Evolutionary conservation across 2,888 invertebrate genomes (phyloP).

Genomic region (Zonitis immaculata): DNA sequence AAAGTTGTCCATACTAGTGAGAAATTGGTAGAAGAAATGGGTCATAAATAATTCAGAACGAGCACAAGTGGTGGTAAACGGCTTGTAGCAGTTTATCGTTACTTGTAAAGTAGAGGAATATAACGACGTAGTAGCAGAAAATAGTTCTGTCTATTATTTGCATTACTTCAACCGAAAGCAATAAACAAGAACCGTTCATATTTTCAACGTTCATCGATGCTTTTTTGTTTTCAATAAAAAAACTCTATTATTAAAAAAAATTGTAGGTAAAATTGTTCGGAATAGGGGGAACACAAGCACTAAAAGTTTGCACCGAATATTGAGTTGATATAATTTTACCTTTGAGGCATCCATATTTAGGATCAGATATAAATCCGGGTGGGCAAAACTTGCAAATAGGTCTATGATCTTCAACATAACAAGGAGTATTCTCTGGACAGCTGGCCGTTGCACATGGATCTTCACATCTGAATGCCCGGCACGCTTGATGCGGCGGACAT

Average conservation of each 20-base stretch:
- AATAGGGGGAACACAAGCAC: too few species aligned
- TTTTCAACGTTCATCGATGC: constrained; percentile 36
- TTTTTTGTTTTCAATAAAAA: background rate
- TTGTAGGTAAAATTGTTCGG: too few species aligned
- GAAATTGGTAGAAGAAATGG: background rate
- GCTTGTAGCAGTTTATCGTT: constrained; percentile 26
- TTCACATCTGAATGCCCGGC: constrained; percentile 83
- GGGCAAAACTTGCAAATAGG: constrained; percentile 96
- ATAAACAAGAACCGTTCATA: constrained; percentile 17
- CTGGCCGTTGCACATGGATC: constrained; percentile 83
- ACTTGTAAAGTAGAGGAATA: constrained; percentile 22
- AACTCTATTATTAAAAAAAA: background rate
- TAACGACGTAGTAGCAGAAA: constrained; percentile 37
- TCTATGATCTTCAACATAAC: constrained; percentile 92
- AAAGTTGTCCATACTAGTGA: background rate
- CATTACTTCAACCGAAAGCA: constrained; percentile 40
- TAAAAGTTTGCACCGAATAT: constrained; percentile 33
- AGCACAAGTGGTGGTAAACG: constrained; percentile 21
- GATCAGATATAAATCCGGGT: constrained; percentile 86
- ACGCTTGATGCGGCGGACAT: constrained; percentile 79
- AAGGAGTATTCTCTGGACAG: constrained; percentile 81
- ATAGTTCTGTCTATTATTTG: constrained; percentile 34
- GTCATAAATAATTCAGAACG: constrained; percentile 11
- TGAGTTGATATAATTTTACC: constrained; percentile 63
- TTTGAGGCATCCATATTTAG: constrained; percentile 92